phyloP scores from a whole-genome alignment of 2,113 vertebrate genomes.

The Grantiella picta region DNA sequence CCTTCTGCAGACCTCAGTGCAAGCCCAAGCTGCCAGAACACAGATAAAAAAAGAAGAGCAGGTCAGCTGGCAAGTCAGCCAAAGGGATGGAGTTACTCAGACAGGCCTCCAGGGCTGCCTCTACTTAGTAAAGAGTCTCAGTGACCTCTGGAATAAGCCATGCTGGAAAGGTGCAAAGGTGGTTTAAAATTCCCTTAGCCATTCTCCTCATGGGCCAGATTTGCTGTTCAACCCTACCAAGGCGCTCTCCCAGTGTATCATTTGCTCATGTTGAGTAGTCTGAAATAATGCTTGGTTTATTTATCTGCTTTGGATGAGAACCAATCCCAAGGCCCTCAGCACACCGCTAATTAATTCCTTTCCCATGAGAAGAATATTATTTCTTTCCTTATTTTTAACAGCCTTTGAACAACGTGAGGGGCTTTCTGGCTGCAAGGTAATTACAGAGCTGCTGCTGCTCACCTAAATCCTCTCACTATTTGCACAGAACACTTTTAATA shows the following conservation, averaged over 20 bases:
- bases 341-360: slow-evolving; percentile 35
- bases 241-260: background rate
- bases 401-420: background rate
- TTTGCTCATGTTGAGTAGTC: background rate
- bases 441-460: slow-evolving; percentile 36
- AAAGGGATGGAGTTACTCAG: background rate
- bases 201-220: background rate
- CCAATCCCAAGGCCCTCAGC: background rate
- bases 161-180: background rate
- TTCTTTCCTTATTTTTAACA: slow-evolving; percentile 48
- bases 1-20: background rate
- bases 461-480: slow-evolving; percentile 36
- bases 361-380: slow-evolving; percentile 34
- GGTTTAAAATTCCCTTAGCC: background rate
- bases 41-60: background rate
- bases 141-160: background rate
- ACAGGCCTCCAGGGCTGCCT: background rate
- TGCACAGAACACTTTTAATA: slow-evolving; percentile 9
- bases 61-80: background rate
- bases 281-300: slow-evolving; percentile 24
- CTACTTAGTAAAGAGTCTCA: background rate
- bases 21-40: background rate
- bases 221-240: background rate
- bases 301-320: slow-evolving; percentile 28
- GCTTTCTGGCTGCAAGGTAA: slow-evolving; percentile 51